phyloP scores from a whole-genome alignment of 1,140 invertebrate genomes.

The Schlechtendalia chinensis region DNA sequence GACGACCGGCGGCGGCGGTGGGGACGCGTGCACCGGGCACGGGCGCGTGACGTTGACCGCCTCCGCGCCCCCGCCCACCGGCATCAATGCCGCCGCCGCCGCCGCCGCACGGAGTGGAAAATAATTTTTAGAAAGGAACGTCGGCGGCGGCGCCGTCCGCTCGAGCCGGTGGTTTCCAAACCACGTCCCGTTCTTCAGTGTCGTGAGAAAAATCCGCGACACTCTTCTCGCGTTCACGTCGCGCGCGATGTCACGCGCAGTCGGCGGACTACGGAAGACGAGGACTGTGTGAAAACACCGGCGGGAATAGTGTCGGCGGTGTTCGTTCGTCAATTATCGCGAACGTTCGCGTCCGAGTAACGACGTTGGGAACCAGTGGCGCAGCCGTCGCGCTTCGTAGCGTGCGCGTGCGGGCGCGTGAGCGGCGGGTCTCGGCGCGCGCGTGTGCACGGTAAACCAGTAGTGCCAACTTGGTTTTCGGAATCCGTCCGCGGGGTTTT shows the following conservation, averaged over 20 bases:
- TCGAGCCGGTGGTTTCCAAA: background rate
- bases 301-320: no score
- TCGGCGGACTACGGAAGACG: no score
- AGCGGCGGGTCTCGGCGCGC: background rate
- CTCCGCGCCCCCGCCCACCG: constrained; percentile 43
- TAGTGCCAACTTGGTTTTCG: background rate
- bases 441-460: background rate
- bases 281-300: no score
- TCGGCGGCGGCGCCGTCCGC: background rate
- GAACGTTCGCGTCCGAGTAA: background rate
- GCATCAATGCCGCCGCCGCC: background rate
- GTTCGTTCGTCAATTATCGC: no score
- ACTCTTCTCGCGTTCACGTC: no score
- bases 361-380: constrained; percentile 16
- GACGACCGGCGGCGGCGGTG: background rate
- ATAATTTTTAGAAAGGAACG: constrained; percentile 21
- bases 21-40: background rate
- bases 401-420: background rate
- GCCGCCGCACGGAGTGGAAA: no score
- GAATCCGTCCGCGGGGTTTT: background rate
- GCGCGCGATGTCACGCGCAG: no score
- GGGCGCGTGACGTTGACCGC: constrained; percentile 36
- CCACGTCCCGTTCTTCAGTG: no score
- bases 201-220: no score
- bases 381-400: background rate